phyloP scores from a whole-genome alignment of 2,888 invertebrate species.

The Tribolium freemani region DNA sequence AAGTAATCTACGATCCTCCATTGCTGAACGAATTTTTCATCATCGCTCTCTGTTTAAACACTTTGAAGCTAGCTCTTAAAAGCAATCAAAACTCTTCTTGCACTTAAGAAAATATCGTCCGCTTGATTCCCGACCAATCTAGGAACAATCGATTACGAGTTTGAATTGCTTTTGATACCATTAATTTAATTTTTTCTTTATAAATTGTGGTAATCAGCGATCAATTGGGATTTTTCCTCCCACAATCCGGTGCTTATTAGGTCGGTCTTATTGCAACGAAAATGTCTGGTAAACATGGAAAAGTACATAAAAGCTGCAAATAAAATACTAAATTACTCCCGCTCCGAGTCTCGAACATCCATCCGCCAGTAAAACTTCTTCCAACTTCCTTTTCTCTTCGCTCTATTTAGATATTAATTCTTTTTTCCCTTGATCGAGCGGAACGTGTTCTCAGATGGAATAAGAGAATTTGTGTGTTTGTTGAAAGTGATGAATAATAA shows the following conservation, averaged over 20 bases:
- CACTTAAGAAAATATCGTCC: too few species aligned
- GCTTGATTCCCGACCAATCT: background rate
- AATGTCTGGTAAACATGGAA: conserved; percentile 9
- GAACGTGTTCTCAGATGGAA: background rate
- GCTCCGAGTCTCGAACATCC: background rate
- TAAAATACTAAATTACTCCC: conserved; percentile 6
- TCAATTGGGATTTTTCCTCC: background rate
- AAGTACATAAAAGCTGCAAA: conserved; percentile 5
- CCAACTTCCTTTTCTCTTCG: background rate
- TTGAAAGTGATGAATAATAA: background rate
- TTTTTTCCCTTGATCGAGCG: background rate
- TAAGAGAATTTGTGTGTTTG: background rate
- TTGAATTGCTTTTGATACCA: background rate
- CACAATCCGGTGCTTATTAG: background rate
- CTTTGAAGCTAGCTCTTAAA: too few species aligned
- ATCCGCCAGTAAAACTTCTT: background rate
- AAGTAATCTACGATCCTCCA: too few species aligned
- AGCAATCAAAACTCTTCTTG: too few species aligned
- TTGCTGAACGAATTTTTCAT: too few species aligned
- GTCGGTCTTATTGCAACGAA: conserved; percentile 1
- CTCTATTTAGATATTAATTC: background rate
- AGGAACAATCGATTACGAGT: background rate
- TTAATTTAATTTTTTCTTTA: background rate
- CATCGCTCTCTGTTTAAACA: too few species aligned
- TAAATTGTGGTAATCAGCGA: too few species aligned